Evolutionary conservation across 2,797 vertebrate species (phyloP).

Genomic region (Apogon hyalosoma): DNA sequence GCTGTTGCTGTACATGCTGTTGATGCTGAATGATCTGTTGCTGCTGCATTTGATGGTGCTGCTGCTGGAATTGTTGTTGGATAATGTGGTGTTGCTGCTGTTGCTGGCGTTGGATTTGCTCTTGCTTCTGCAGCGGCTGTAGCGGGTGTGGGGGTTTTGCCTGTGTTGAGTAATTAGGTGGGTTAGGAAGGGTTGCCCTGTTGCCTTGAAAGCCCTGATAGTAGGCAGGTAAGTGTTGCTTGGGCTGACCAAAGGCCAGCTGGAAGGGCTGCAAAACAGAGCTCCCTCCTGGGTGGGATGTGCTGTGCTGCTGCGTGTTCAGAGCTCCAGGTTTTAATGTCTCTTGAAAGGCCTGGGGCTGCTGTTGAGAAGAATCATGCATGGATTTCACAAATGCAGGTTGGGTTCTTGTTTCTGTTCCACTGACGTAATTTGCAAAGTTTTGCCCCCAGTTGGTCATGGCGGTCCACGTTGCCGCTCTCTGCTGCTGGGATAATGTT

Average conservation of each 20-base stretch:
- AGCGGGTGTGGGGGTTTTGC: constrained; percentile 82
- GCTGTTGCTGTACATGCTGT: constrained; percentile 69
- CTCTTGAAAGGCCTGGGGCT: constrained; percentile 80
- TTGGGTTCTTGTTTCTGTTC: constrained; percentile 74
- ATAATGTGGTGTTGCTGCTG: constrained; percentile 61
- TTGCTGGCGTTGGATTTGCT: constrained; percentile 68
- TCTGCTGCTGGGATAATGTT: constrained; percentile 79
- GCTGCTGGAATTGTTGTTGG: constrained; percentile 73
- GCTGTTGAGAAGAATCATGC: constrained; percentile 67
- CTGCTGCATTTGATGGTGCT: constrained; percentile 71
- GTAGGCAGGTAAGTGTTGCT: constrained; percentile 87
- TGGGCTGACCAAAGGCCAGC: constrained; percentile 95
- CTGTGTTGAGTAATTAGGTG: constrained; percentile 83
- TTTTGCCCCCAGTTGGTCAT: constrained; percentile 87
- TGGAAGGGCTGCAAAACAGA: constrained; percentile 95
- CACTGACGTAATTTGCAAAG: constrained; percentile 85
- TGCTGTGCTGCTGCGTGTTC: constrained; percentile 84
- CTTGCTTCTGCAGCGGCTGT: constrained; percentile 85
- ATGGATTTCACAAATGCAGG: constrained; percentile 75
- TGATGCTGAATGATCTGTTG: constrained; percentile 71
- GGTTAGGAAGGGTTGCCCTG: constrained; percentile 87
- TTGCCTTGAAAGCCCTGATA: constrained; percentile 91
- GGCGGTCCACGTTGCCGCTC: constrained; percentile 87
- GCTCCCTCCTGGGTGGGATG: constrained; percentile 73
- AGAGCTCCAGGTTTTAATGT: constrained; percentile 84